Conservation (phyloP, 2,113 vertebrate species). For the Silurus glanis region DNA sequence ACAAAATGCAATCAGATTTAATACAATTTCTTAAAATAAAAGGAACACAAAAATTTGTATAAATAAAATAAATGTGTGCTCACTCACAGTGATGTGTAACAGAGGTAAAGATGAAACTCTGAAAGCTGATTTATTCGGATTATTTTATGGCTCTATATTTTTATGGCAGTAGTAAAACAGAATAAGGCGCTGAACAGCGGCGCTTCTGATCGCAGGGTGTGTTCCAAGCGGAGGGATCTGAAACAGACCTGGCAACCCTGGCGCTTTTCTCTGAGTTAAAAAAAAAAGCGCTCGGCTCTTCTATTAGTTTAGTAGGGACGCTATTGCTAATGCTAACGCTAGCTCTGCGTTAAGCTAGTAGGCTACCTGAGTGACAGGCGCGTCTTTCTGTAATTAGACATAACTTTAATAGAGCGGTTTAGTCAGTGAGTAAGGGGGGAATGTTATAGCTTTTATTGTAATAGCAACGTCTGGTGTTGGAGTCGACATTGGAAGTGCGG, state of each 20-base stretch:
- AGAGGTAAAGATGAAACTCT: background rate
- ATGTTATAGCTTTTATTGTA: background rate
- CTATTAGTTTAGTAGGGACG: background rate
- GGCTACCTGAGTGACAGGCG: background rate
- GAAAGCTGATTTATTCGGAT: background rate
- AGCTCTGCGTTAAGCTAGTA: background rate
- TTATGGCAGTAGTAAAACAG: too few species aligned
- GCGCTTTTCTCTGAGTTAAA: background rate
- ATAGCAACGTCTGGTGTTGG: background rate
- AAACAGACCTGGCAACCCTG: conserved; percentile 13
- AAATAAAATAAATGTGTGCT: too few species aligned
- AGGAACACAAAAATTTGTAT: too few species aligned
- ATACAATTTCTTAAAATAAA: too few species aligned
- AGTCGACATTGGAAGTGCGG: background rate
- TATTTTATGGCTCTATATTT: background rate
- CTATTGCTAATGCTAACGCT: conserved; percentile 5
- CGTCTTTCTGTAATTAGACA: background rate
- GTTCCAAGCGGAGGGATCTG: too few species aligned
- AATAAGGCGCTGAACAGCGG: background rate
- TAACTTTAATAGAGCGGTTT: too few species aligned
- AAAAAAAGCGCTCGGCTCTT: background rate
- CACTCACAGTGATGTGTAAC: background rate
- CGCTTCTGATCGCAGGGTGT: too few species aligned
- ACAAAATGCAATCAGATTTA: too few species aligned
- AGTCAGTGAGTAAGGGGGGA: too few species aligned